Base-by-base conservation (phyloP, 1,140 invertebrate species). In the Chymomyza costata region DNA sequence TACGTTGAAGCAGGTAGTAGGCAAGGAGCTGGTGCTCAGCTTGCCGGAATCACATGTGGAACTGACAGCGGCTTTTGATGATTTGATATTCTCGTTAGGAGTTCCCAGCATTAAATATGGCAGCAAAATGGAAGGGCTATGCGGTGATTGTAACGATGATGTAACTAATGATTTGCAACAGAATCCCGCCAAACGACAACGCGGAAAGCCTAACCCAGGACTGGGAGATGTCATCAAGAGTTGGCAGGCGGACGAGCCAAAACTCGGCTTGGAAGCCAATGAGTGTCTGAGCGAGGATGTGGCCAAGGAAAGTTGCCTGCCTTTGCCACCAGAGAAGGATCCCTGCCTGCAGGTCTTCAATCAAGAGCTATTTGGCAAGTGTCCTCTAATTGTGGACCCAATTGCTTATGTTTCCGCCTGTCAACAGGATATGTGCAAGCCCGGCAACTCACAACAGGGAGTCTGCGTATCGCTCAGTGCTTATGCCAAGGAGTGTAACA, bases 61-160 rank as follows among this genome's bases (percentile, higher is more conserved):
- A 83, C 86, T 91, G 35, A 68, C 80, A 6, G 86, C 86, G 1
- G 58, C 86, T 0, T 86, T 86, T 25, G 78, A 87, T 0, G 89
- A 89, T 32, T 86, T 91, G 65, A 89, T 88, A 10, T 92, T 93
- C 56, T 86, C 85, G 0, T 15, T 83, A 39, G 64, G 66, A n/a
- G 87, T 90, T 2, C 93, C 94, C 0, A 94, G 93, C 0, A 89
- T 90, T 37, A 86, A 91, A 14, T 95, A 94, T 82, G 89, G 88
- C 8, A 90, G 90, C 49, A 89, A 89, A 43, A 90, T 92, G 19
- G 92, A 94, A 85, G 94, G 94, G 30, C 83, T 95, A 0, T 95
- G 94, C 81, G 93, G 93, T 41, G 89, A 91, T 58, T 95, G 94
- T 74, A 92, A 94, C 59, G 87, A 88, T 7, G 88, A 93, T 68